Evolutionary conservation across 2,113 vertebrate species (phyloP).

Genomic region (Podocnemis expansa): DNA sequence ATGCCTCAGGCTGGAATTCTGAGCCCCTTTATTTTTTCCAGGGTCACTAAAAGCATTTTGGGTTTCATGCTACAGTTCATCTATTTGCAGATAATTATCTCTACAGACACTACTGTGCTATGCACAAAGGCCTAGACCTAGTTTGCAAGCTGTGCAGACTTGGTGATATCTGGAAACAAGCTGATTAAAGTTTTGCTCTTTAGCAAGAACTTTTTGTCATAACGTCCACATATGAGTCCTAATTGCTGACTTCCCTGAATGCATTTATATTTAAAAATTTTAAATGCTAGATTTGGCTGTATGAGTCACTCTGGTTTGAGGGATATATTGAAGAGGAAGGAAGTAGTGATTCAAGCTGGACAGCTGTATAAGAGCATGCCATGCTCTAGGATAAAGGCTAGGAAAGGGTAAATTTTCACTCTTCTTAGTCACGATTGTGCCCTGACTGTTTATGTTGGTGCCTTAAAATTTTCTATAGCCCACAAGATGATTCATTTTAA

Average conservation of each 20-base stretch:
- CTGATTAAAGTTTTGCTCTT: neutral
- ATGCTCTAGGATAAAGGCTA: conserved; percentile 12
- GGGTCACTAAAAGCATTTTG: conserved; percentile 63
- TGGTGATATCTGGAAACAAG: neutral
- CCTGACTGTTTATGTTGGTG: neutral
- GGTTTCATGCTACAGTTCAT: neutral
- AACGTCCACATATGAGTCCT: neutral
- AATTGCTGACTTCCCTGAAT: neutral
- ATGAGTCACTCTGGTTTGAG: neutral
- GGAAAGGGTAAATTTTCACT: neutral
- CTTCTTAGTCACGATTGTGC: accelerated
- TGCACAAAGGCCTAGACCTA: accelerated
- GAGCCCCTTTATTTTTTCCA: conserved; percentile 40
- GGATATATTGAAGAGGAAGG: conserved; percentile 46
- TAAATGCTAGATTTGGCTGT: neutral
- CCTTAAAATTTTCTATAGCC: neutral
- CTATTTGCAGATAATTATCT: neutral
- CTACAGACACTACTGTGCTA: neutral
- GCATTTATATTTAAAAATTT: neutral
- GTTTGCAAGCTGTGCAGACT: accelerated
- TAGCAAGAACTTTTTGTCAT: neutral
- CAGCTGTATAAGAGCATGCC: conserved; percentile 43
- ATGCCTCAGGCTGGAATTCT: conserved; percentile 9
- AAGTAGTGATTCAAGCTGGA: conserved; percentile 57
- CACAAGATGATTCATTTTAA: conserved; percentile 40